Percentiles rank a stretch among this genome's conserved stretches.
phyloP scores from a whole-genome alignment of 2,113 vertebrate genomes.

The Stercorarius parasiticus region DNA sequence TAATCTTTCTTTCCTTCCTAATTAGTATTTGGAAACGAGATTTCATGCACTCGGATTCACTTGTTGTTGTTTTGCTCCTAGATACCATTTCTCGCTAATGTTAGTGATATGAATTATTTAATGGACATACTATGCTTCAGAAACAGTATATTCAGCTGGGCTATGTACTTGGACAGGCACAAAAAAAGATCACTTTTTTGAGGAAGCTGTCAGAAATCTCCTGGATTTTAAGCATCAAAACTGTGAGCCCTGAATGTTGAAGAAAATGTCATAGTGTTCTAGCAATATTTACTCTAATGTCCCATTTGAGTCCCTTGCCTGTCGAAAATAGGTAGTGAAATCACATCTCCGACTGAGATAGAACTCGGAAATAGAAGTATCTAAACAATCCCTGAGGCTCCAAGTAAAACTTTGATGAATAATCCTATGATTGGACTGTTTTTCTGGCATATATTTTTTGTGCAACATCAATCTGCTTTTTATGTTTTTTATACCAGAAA shows the following conservation, averaged over 20 bases:
- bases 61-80: not conserved
- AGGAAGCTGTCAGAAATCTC: not conserved
- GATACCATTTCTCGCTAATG: not conserved
- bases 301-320: not conserved
- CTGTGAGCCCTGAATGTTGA: not conserved
- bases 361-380: not conserved
- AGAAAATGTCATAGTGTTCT: not conserved
- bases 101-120: constrained; percentile 2
- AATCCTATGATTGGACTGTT: not conserved
- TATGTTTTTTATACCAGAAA: not conserved
- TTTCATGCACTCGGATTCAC: not conserved
- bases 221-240: not conserved
- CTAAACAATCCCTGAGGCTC: not conserved
- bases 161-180: not conserved
- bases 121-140: not conserved
- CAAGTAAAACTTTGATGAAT: not conserved
- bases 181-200: not conserved
- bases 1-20: not conserved
- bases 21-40: not conserved
- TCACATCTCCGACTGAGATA: not conserved
- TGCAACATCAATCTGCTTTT: not conserved
- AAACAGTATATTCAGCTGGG: not conserved
- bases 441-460: not conserved
- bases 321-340: not conserved
- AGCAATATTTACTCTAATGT: not conserved